Conservation (phyloP, 2,113 vertebrate species). For the Hystrix cristata region DNA sequence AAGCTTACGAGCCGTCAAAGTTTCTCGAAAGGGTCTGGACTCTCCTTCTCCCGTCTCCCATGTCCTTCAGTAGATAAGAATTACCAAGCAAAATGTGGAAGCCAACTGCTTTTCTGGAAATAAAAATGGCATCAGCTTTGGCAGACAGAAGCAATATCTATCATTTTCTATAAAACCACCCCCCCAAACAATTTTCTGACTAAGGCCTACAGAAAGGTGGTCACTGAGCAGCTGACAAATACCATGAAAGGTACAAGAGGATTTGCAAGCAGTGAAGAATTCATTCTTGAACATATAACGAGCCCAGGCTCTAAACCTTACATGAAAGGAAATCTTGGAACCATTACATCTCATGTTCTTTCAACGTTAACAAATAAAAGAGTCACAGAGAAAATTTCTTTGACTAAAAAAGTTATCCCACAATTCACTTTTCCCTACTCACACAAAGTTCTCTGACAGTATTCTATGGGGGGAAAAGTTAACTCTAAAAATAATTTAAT, state of each 20-base stretch:
- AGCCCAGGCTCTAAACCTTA: slow-evolving; percentile 25
- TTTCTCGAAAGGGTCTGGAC: slow-evolving; percentile 60
- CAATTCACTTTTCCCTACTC: not conserved
- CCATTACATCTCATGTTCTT: slow-evolving; percentile 50
- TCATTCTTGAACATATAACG: slow-evolving; percentile 12
- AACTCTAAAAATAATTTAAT: not conserved
- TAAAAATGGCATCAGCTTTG: slow-evolving; percentile 71
- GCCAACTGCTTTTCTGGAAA: slow-evolving; percentile 68
- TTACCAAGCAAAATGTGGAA: slow-evolving; percentile 65
- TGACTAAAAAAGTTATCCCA: slow-evolving; percentile 53
- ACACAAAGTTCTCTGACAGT: slow-evolving; percentile 33
- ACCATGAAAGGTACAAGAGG: not conserved
- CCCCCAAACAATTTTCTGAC: slow-evolving; percentile 44
- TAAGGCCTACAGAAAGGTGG: slow-evolving; percentile 14
- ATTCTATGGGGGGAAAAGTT: not conserved
- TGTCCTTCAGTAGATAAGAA: slow-evolving; percentile 35
- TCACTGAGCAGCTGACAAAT: not conserved
- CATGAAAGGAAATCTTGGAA: slow-evolving; percentile 62
- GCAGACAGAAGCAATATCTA: slow-evolving; percentile 50
- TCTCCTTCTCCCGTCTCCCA: not conserved
- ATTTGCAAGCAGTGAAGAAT: slow-evolving; percentile 49
- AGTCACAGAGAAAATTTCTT: slow-evolving; percentile 62
- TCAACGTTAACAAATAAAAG: slow-evolving; percentile 56
- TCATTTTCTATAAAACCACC: slow-evolving; percentile 44
- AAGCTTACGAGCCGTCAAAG: slow-evolving; percentile 36